phyloP scores from a whole-genome alignment of 2,113 vertebrate genomes.

The Rhinolophus ferrumequinum region DNA sequence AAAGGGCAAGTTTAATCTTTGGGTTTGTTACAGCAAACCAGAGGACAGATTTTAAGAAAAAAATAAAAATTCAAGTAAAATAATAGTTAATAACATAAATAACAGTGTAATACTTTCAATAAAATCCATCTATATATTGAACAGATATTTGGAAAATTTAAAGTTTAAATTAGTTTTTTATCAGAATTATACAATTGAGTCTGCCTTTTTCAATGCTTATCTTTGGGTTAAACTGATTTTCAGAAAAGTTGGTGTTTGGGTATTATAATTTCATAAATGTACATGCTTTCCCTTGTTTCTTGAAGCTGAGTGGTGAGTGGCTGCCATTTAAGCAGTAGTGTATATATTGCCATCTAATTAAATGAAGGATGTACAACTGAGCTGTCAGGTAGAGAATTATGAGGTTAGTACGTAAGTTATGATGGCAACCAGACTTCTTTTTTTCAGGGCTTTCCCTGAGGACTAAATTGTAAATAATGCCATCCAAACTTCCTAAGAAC shows the following conservation, averaged over 20 bases:
- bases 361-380: background rate
- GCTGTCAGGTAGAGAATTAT: conserved; percentile 14
- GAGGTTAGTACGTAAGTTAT: background rate
- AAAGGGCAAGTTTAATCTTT: background rate
- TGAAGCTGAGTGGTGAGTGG: background rate
- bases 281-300: background rate
- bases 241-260: background rate
- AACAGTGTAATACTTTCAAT: background rate
- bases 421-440: conserved; percentile 37
- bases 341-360: background rate
- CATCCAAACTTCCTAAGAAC: conserved; percentile 35
- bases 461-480: conserved; percentile 57
- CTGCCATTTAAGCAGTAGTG: background rate
- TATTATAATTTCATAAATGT: background rate
- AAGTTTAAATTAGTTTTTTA: background rate
- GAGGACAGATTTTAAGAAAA: background rate
- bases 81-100: background rate
- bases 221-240: background rate
- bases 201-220: background rate
- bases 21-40: background rate
- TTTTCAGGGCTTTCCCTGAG: background rate
- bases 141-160: background rate
- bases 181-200: background rate
- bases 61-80: background rate
- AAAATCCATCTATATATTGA: background rate